Base-by-base conservation (phyloP, 2,888 invertebrate species). In the Amiota minor region DNA sequence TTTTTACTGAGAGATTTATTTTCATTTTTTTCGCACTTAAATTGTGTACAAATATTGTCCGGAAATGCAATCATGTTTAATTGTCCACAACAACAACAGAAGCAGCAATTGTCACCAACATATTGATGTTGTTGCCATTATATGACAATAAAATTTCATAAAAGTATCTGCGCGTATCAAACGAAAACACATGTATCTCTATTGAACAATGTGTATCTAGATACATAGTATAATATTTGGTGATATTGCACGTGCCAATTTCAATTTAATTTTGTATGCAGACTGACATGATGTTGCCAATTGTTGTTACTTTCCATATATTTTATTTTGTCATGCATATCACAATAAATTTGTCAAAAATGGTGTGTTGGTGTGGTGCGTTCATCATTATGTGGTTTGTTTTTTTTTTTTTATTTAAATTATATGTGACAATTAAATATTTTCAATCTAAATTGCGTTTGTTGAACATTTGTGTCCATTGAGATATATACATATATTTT, bases 41-140 rank as follows among this genome's bases (percentile, higher is more conserved):
- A 50, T 59, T 49, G 70, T 61, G 77, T 83, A 74, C 74, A 82
- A 85, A 85, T 82, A 82, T 81, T 80, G 79, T 80, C 79, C 49
- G 67, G 78, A 83, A 81, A 84, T 84, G 81, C 81, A 83, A 77
- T 77, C 84, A 79, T 82, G 84, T 81, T 84, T 83, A 85, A 83
- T 83, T 83, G 83, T 85, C 84, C 82, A 85, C 84, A 83, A 16
- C 16, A 35, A 35, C 35, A 35, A 35, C 2, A 35, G n/a, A n/a
- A 56, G n/a, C 9, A 16, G 20, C n/a, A 59, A 59, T 16, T 59
- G 59, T 59, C 59, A 59, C 20, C 16, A 20, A 18, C 20, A 59
- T 16, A 11, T 16, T 59, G 18, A 18, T 16, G 14, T 12, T 59
- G 53, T 14, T 53, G 53, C n/a, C 9, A 59, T 10, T 20, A 9